phyloP scores from a whole-genome alignment of 2,113 vertebrate species.

The Tor tambroides region DNA sequence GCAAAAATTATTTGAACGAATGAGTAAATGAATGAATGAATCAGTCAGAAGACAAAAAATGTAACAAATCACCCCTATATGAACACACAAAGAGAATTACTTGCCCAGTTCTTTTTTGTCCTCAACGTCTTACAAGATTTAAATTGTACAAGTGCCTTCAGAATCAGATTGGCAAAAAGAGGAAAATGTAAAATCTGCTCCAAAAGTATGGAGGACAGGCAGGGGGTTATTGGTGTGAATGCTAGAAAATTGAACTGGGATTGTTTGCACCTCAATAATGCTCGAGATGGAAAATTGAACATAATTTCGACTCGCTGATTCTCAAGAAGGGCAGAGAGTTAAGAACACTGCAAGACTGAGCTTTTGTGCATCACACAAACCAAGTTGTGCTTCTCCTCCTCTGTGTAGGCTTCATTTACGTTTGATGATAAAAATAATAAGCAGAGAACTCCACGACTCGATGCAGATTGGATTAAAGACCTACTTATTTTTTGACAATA shows the following conservation, averaged over 20 bases:
- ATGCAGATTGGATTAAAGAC: slow-evolving; percentile 36
- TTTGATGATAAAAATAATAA: slow-evolving; percentile 30
- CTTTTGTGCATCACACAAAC: slow-evolving; percentile 22
- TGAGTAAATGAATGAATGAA: not conserved
- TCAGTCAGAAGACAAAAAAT: not conserved
- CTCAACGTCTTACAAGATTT: slow-evolving; percentile 32
- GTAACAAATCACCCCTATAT: too few relatives aligned
- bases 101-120: not conserved
- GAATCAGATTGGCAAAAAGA: slow-evolving; percentile 18
- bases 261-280: slow-evolving; percentile 39
- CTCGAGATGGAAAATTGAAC: slow-evolving; percentile 14
- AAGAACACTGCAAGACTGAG: not conserved
- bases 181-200: not conserved
- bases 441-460: slow-evolving; percentile 12
- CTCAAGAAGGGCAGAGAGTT: slow-evolving; percentile 2
- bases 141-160: slow-evolving; percentile 49
- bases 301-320: slow-evolving; percentile 23
- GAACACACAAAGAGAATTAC: not conserved
- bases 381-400: not conserved
- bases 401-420: slow-evolving; percentile 18
- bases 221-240: slow-evolving; percentile 30
- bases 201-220: slow-evolving; percentile 13
- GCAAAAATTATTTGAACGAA: not conserved
- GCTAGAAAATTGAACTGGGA: slow-evolving; percentile 26
- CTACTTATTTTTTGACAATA: slow-evolving; percentile 40